Evolutionary conservation across 1,140 invertebrate species (phyloP), one percentile per base, ranked within the genome.

Genomic region (Sipha flava): DNA sequence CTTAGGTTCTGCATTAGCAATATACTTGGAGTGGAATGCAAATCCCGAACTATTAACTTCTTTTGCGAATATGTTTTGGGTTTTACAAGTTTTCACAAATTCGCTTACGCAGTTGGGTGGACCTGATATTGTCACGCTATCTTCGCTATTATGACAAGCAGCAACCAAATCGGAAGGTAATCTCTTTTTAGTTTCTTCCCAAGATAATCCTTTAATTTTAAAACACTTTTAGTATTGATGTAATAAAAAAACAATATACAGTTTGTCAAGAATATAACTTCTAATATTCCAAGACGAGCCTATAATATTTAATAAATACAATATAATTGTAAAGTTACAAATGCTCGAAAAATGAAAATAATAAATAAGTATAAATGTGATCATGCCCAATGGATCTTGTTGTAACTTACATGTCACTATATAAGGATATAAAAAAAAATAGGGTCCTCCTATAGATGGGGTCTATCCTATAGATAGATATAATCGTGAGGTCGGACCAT

Each of bases 1-100:
- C 6, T 83, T 83, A 29, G 87, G 86, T 37, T 86, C 88, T 80
- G 89, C 88, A 66, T 84, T 81, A 18, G 83, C 83, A 86, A 91
- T 89, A 80, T 64, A 83, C 66, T 77, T 79, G 14, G 89, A 90
- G 83, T 96, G 95, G 84, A 95, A 96, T 4, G 94, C 93, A 64
- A 95, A 92, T 81, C 92, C 93, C 49, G 91, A 90, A 81, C 91
- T 91, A 59, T 93, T 90, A 0, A 96, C 94, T 83, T 92, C 88
- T 83, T 92, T 91, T 6, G 92, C 94, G 85, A 97, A 97, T 37
- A 96, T 89, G 2, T 90, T 90, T 81, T 93, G 89, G 0, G 86
- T 21, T 84, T 93, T 88, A 7, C 94, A 84, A 81, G 93, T 86
- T 4, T 87, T 88, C 0, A 94, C 90, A 84, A 94, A 94, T 34